Evolutionary conservation across 2,888 invertebrate genomes (phyloP).

Genomic region (Sepioteuthis lessoniana): DNA sequence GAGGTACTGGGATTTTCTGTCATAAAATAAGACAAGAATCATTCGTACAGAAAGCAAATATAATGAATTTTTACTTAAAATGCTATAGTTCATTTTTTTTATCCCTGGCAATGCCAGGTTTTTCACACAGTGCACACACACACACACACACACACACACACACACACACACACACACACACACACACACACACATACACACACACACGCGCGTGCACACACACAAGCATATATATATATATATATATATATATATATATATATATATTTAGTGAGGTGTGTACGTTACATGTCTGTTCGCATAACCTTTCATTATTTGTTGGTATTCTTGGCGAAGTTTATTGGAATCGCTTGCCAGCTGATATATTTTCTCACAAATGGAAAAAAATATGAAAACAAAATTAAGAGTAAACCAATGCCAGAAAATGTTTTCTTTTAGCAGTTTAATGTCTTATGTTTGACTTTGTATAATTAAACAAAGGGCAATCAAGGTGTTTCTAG

Average conservation of each 20-base stretch:
- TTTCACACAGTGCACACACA: too few species aligned
- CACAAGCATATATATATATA: background rate
- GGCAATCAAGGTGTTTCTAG: background rate
- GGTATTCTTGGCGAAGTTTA: background rate
- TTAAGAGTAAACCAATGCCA: background rate
- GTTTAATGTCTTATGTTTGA: background rate
- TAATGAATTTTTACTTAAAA: too few species aligned
- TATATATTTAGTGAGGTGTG: background rate
- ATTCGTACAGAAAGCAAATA: too few species aligned
- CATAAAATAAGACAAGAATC: too few species aligned
- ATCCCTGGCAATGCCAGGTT: too few species aligned
- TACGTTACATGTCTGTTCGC: background rate
- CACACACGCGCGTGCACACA: background rate
- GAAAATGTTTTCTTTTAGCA: background rate
- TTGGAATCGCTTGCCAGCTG: background rate
- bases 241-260: conserved; percentile 2
- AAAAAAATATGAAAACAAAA: background rate
- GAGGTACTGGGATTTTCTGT: too few species aligned
- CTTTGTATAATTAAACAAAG: background rate
- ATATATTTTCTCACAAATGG: background rate
- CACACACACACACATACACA: too few species aligned
- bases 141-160: too few species aligned
- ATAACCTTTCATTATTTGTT: background rate
- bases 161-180: too few species aligned
- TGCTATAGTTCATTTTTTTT: too few species aligned